These are phyloP conservation scores for Megaceryle maxima DNA, from an alignment of 2,113 vertebrate species.

Conservation along the genomic window DNA sequence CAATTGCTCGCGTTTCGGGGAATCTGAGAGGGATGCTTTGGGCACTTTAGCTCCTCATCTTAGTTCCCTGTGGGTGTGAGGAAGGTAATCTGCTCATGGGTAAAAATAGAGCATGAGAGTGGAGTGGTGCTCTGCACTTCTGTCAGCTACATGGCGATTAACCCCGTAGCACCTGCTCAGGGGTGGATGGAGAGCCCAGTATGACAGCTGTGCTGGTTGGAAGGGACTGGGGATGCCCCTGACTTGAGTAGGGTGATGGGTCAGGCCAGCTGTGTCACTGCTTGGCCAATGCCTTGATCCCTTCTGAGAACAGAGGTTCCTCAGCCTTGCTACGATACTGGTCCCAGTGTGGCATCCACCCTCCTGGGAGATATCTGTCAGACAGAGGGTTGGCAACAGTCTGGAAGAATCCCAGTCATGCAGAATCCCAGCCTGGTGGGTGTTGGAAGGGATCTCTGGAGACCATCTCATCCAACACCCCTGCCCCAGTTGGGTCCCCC, in stretches of 20 bases:
- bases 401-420: too few relatives aligned
- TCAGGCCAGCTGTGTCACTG: background rate
- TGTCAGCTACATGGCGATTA: background rate
- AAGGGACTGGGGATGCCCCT: background rate
- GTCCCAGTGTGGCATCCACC: background rate
- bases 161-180: background rate
- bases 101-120: background rate
- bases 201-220: rapidly evolving
- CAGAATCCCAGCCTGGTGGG: too few relatives aligned
- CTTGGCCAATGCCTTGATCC: background rate
- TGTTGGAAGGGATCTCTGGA: too few relatives aligned
- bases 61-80: background rate
- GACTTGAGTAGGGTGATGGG: background rate
- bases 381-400: background rate
- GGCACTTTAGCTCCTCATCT: background rate
- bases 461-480: too few relatives aligned
- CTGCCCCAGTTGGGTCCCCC: too few relatives aligned
- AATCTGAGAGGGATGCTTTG: background rate
- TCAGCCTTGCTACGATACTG: background rate
- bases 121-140: background rate
- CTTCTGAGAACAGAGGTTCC: background rate
- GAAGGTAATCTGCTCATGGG: background rate
- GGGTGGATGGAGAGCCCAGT: background rate
- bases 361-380: background rate
- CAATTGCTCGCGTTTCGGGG: background rate